Evolutionary conservation across 2,888 invertebrate species (phyloP).

Genomic region (Girardia tigrina): DNA sequence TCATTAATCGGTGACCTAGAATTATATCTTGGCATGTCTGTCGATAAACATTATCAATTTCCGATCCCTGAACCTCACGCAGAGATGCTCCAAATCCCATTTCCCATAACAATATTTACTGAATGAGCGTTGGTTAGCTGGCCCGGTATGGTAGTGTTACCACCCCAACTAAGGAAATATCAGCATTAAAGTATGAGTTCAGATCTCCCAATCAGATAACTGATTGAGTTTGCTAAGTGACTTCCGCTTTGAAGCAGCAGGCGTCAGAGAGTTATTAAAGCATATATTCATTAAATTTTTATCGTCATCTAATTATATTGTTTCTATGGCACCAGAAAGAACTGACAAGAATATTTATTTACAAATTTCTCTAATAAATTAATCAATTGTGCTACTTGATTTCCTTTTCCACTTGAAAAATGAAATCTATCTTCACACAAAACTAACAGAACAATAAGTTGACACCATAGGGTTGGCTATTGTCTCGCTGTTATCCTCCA

Average conservation of each 20-base stretch:
- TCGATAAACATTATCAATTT: constrained; percentile 11
- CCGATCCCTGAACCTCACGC: background rate
- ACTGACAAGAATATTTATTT: constrained; percentile 9
- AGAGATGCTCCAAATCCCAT: background rate
- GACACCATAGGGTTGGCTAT: constrained; percentile 12
- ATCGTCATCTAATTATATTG: background rate
- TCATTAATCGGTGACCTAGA: constrained; percentile 6
- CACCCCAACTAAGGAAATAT: constrained; percentile 18
- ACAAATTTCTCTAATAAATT: background rate
- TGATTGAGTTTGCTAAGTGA: constrained; percentile 18
- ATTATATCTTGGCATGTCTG: background rate
- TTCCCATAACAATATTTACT: background rate
- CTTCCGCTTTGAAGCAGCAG: constrained; percentile 23
- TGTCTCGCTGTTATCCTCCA: background rate
- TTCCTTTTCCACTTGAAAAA: background rate
- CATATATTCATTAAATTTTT: background rate
- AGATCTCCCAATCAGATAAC: background rate
- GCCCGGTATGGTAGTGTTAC: background rate
- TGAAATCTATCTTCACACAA: background rate
- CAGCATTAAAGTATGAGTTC: background rate
- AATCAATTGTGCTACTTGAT: background rate
- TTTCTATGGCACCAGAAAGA: background rate
- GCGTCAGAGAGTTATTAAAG: constrained; percentile 6
- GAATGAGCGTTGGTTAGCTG: background rate
- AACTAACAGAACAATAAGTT: background rate